Evolutionary conservation across 2,113 vertebrate species (phyloP), one percentile per base, ranked within the genome.

Genomic region (Mohoua ochrocephala): DNA sequence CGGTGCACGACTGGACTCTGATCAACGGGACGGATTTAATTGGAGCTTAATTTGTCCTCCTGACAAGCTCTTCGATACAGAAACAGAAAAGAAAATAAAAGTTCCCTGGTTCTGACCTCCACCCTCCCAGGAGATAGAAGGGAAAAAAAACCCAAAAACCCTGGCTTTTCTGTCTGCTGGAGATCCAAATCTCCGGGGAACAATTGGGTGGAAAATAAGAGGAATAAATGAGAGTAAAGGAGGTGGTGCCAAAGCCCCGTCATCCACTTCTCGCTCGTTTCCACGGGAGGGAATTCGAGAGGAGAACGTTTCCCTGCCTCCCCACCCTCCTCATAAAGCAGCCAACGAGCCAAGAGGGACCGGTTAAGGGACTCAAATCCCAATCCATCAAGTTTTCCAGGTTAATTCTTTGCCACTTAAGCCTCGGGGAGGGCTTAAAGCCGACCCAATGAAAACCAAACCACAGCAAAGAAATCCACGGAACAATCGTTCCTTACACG

Each of bases 301-400:
- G 44, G 47, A 77, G 87, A 86, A 78, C 67, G 6, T 54, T 91
- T 82, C 65, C 49, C 49, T 87, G 75, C 22, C 61, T 65, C 95
- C 87, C 91, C 88, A 93, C 85, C 92, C 83, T 94, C 30, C 91
- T 77, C 75, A 31, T 93, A 95, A 97, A 97, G 15, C 75, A 47
- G 39, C 57, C 95, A 90, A 97, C 93, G 35, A 94, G 93, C 76
- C 90, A 77, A 23, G 50, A 81, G 93, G 91, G 95, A 96, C 59
- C 76, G n/a, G 49, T 97, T 63, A 95, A 95, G 56, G 69, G 82
- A 41, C 85, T 95, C 84, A 88, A 96, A 77, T 47, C 75, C 90
- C 90, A 86, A 47, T 14, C 81, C 91, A 79, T 90, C 81, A 47
- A 21, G 15, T 93, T 95, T 96, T 87, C 93, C 82, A 69, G 82